Conservation (phyloP, 2,888 invertebrate species). For the Caenorhabditis zanzibari region DNA sequence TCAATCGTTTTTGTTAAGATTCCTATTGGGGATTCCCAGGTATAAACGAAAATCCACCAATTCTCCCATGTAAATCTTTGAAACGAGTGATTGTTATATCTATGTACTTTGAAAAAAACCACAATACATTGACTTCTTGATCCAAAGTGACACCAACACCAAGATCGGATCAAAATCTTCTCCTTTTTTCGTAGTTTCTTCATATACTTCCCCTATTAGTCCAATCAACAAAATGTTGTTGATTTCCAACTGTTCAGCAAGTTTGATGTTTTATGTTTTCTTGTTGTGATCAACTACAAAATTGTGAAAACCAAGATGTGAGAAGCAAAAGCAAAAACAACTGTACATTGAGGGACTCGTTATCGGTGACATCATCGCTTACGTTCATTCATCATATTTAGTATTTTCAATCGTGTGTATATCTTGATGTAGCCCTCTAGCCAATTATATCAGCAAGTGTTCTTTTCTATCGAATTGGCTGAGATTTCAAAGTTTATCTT, state of each 20-base stretch:
- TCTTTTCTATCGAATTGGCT: background rate
- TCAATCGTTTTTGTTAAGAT: too few species aligned
- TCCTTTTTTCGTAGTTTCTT: background rate
- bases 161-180: slow-evolving; percentile 11
- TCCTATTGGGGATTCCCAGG: too few species aligned
- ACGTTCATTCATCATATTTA: slow-evolving; percentile 30
- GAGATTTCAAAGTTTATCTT: background rate
- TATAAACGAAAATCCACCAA: too few species aligned
- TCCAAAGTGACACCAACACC: slow-evolving; percentile 3
- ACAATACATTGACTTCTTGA: slow-evolving; percentile 7
- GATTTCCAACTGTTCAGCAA: slow-evolving; percentile 33
- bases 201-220: background rate
- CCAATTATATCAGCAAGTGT: background rate
- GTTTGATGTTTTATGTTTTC: slow-evolving; percentile 36
- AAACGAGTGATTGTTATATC: too few species aligned
- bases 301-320: slow-evolving; percentile 29
- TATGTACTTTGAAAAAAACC: background rate
- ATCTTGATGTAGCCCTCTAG: slow-evolving; percentile 48
- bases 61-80: too few species aligned
- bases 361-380: slow-evolving; percentile 55
- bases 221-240: slow-evolving; percentile 8
- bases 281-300: slow-evolving; percentile 38
- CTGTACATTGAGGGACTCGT: background rate
- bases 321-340: slow-evolving; percentile 23
- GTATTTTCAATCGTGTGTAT: slow-evolving; percentile 19